These are phyloP conservation scores for Enteromius paludinosus DNA, from an alignment of 2,797 vertebrate species.

Conservation along the genomic window DNA sequence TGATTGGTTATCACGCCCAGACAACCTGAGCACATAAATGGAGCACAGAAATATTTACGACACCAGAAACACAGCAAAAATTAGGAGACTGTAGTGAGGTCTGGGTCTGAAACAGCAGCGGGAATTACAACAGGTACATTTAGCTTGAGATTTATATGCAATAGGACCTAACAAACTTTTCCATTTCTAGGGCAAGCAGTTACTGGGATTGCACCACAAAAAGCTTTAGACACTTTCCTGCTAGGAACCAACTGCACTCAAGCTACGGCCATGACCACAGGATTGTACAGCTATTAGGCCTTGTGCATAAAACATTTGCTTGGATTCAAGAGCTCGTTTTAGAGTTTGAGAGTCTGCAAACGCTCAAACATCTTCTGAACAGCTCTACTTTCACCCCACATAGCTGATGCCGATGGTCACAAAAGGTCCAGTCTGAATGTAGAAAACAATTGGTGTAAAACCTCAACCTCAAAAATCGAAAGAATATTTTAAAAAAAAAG, in stretches of 20 bases:
- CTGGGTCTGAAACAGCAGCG: neutral
- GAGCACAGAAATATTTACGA: constrained; percentile 23
- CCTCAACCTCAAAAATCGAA: neutral
- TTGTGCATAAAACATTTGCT: neutral
- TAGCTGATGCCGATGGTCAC: neutral
- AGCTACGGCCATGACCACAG: constrained; percentile 7
- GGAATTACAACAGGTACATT: constrained; percentile 21
- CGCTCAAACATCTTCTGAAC: neutral
- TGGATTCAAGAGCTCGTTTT: neutral
- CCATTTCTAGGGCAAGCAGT: constrained; percentile 11
- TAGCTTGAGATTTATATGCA: constrained; percentile 21
- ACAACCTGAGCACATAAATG: constrained; percentile 5
- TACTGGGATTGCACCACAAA: constrained; percentile 21
- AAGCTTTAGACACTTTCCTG: constrained; percentile 14
- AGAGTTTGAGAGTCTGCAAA: neutral
- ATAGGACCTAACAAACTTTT: constrained; percentile 5
- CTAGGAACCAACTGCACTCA: neutral
- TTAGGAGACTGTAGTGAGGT: neutral
- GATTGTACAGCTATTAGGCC: constrained; percentile 16
- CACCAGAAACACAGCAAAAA: constrained; percentile 7
- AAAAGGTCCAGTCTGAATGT: neutral
- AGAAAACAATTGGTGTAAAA: neutral
- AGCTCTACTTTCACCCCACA: neutral
- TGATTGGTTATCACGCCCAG: constrained; percentile 23
- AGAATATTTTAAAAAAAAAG: neutral